Base-by-base conservation (phyloP, 2,888 invertebrate species). In the Coenonympha arcania region DNA sequence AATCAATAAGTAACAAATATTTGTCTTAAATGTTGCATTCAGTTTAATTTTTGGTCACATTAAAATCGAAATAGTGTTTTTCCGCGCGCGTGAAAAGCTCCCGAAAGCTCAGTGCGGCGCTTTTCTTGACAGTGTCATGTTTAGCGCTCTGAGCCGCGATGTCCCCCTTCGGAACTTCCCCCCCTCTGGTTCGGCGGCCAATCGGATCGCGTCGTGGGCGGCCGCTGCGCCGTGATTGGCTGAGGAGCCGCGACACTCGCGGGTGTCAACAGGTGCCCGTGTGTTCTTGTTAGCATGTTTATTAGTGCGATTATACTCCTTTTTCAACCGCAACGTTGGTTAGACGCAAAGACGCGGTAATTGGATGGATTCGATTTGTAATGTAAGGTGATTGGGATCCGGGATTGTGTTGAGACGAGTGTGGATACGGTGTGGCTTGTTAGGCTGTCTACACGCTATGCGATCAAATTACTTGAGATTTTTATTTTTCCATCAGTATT, bases 181-280 rank as follows among this genome's bases (percentile, higher is more conserved):
- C 72, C 76, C 79, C 73, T 47, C 37, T 33, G 30, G 13, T 11
- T 33, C 9, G 15, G 53, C 58, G 58, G 71, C 81, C 76, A 87
- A 85, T 84, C 70, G 73, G 71, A 54, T 62, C 45, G 61, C 74
- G 68, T 65, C 79, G 75, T 73, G 87, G 78, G 86, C 82, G 79
- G 80, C 62, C 86, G 84, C 79, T 80, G 82, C 58, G 64, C 63
- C 42, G 52, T 57, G 65, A 84, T 85, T 83, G 86, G 87, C 63
- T 56, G 73, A 74, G 71, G 64, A 61, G 62, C 62, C 70, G 72
- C 72, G 71, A 71, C 82, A 82, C 79, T 73, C 80, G 74, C 66
- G 74, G 73, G 83, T 49, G 79, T 89, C 71, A 89, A 90, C 76
- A 90, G 89, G 87, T 87, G 79, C 75, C 74, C 71, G 67, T 70